Conservation (phyloP, 2,113 vertebrate species). For the Phodopus roborovskii region DNA sequence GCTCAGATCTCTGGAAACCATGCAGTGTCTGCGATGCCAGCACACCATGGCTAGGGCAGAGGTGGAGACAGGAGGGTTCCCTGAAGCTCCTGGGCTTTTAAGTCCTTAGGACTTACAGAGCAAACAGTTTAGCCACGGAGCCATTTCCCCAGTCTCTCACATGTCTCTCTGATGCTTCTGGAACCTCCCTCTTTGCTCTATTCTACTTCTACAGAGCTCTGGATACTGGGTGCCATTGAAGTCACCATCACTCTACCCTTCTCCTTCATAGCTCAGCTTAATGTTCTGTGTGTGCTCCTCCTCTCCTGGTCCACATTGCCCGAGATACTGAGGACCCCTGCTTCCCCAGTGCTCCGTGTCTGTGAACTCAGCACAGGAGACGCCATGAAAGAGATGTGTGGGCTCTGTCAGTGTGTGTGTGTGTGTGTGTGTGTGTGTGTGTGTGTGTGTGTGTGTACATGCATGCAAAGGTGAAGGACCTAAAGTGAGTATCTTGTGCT, state of each 20-base stretch:
- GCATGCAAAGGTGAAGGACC: background rate
- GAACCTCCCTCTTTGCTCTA: background rate
- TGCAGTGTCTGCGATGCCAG: no score
- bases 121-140: background rate
- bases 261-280: background rate
- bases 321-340: background rate
- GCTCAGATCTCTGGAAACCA: background rate
- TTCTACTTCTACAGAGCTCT: no score
- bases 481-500: background rate
- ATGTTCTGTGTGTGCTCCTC: background rate
- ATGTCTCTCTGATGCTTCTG: background rate
- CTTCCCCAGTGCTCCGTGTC: background rate
- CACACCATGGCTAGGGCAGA: background rate
- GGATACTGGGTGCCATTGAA: background rate
- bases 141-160: background rate
- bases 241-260: background rate
- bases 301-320: background rate
- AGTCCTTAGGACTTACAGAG: background rate
- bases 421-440: background rate
- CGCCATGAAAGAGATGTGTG: fast-evolving
- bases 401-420: background rate
- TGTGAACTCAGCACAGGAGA: background rate
- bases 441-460: background rate
- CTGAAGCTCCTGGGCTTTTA: no score
- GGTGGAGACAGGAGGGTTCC: background rate